Conservation (phyloP, 2,113 vertebrate species). For the Pituophis catenifer region DNA sequence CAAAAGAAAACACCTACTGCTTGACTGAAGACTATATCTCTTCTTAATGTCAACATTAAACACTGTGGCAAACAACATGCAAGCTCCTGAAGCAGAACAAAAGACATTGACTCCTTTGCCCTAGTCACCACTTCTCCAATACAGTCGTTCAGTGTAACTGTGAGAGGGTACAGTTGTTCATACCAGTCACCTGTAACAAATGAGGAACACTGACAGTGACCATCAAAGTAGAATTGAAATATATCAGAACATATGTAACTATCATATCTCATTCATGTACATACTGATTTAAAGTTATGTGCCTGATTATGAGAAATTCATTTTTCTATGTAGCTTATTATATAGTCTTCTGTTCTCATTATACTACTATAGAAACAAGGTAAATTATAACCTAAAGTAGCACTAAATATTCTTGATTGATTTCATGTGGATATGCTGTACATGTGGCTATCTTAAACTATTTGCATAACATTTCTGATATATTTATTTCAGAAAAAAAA, state of each 20-base stretch:
- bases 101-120: slow-evolving; percentile 89
- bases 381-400: background rate
- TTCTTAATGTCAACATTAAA: slow-evolving; percentile 85
- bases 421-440: background rate
- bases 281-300: fast-evolving
- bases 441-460: background rate
- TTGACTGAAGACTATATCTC: slow-evolving; percentile 95
- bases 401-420: background rate
- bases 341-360: background rate
- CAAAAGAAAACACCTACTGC: slow-evolving; percentile 79
- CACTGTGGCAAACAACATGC: slow-evolving; percentile 89
- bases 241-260: fast-evolving
- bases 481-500: background rate
- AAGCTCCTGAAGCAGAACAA: slow-evolving; percentile 93
- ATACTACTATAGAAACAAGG: background rate
- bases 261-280: background rate
- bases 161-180: slow-evolving; percentile 84
- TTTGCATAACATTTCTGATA: background rate
- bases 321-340: background rate
- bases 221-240: background rate
- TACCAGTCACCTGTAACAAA: slow-evolving; percentile 83
- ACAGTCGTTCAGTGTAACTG: slow-evolving; percentile 86
- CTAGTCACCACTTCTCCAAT: slow-evolving; percentile 87
- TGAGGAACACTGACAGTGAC: background rate
- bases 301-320: background rate